Evolutionary conservation across 2,888 invertebrate species (phyloP).

Genomic region (Catocala sponsa): DNA sequence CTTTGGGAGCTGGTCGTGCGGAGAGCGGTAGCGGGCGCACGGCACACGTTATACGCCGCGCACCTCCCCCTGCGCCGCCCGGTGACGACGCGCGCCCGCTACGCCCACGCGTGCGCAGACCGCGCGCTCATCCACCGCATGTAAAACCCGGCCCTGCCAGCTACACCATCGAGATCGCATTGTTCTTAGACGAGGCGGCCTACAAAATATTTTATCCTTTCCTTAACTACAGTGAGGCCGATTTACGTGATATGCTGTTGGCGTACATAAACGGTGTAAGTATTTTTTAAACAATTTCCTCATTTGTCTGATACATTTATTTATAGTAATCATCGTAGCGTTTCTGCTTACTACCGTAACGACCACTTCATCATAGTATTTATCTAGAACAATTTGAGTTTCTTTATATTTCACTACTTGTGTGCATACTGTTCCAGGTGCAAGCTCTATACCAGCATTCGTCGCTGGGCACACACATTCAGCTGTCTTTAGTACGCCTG

Average conservation of each 20-base stretch:
- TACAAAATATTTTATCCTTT: slow-evolving; percentile 91
- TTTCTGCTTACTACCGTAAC: too few relatives aligned
- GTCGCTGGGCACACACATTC: slow-evolving; percentile 90
- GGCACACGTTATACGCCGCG: slow-evolving; percentile 89
- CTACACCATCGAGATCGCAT: slow-evolving; percentile 91
- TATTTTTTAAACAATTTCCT: slow-evolving; percentile 26
- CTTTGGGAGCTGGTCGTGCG: slow-evolving; percentile 72
- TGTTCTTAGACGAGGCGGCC: slow-evolving; percentile 92
- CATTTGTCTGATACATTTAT: not conserved
- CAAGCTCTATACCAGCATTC: slow-evolving; percentile 94
- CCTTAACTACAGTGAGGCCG: slow-evolving; percentile 89
- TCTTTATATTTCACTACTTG: slow-evolving; percentile 13
- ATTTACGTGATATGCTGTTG: slow-evolving; percentile 92
- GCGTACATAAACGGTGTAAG: slow-evolving; percentile 93
- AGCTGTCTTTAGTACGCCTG: slow-evolving; percentile 91
- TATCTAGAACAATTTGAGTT: too few relatives aligned
- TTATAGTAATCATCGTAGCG: too few relatives aligned
- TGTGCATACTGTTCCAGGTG: slow-evolving; percentile 80
- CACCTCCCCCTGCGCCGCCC: slow-evolving; percentile 77
- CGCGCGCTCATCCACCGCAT: slow-evolving; percentile 58
- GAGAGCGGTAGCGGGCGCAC: slow-evolving; percentile 70
- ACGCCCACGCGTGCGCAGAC: slow-evolving; percentile 66
- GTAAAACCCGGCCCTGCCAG: slow-evolving; percentile 66
- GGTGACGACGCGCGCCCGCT: slow-evolving; percentile 78
- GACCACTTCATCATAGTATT: too few relatives aligned